Evolutionary conservation across 2,113 vertebrate species (phyloP).

Genomic region (Psilopogon haemacephalus): DNA sequence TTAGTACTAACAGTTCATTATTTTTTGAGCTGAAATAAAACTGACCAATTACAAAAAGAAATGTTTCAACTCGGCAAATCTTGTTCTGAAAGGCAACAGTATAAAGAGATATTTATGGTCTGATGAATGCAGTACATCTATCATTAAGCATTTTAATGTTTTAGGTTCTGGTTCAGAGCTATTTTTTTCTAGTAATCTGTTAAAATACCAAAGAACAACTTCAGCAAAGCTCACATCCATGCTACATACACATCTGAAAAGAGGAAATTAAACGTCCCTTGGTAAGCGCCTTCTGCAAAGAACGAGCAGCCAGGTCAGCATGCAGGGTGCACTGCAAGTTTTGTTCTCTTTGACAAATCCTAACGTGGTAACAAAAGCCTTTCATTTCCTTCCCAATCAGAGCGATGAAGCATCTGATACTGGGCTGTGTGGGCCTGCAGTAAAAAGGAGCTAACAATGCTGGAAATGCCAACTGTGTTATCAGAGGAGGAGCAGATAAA

Average conservation of each 20-base stretch:
- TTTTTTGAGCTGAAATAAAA: background rate
- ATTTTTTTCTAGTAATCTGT: background rate
- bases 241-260: background rate
- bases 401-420: background rate
- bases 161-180: background rate
- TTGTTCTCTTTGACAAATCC: slow-evolving; percentile 27
- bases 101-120: background rate
- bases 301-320: slow-evolving; percentile 9
- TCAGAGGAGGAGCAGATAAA: slow-evolving; percentile 22
- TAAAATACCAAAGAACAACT: background rate
- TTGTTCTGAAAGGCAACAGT: background rate
- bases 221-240: background rate
- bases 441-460: background rate
- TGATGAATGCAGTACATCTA: background rate
- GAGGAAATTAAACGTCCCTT: background rate
- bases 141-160: background rate
- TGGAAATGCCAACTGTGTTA: slow-evolving; percentile 37
- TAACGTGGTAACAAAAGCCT: background rate
- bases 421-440: background rate
- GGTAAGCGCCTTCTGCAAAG: background rate
- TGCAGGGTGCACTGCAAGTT: background rate
- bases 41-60: background rate
- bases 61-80: background rate
- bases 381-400: slow-evolving; percentile 5
- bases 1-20: background rate